Evolutionary conservation across 1,140 invertebrate genomes (phyloP).

Genomic region (Hylaeus volcanicus): DNA sequence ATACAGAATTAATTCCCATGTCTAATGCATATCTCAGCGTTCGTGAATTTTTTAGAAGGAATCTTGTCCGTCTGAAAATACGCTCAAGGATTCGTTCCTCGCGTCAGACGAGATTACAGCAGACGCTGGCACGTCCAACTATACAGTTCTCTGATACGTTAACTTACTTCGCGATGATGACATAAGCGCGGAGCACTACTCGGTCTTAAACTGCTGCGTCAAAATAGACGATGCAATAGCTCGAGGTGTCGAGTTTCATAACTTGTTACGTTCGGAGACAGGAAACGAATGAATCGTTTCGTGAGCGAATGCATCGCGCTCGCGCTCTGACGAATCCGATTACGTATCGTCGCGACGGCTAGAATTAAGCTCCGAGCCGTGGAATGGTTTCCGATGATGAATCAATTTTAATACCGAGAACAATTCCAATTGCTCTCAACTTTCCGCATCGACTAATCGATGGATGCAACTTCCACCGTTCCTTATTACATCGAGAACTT

Average conservation of each 20-base stretch:
- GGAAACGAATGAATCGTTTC: neutral
- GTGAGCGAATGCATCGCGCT: neutral
- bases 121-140: constrained; percentile 26
- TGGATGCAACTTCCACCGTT: neutral
- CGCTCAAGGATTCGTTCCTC: neutral
- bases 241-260: constrained; percentile 21
- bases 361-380: neutral
- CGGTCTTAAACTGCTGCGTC: constrained; percentile 41
- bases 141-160: constrained; percentile 26
- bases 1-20: too few species aligned
- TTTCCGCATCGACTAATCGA: too few species aligned
- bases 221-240: constrained; percentile 31
- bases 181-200: constrained; percentile 16
- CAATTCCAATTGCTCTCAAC: too few species aligned
- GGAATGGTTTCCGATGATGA: neutral
- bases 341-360: neutral
- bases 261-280: constrained; percentile 4
- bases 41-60: too few species aligned
- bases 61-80: too few species aligned
- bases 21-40: too few species aligned
- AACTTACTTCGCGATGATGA: constrained; percentile 29
- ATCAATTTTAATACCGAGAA: neutral
- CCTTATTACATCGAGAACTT: neutral
- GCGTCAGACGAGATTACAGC: constrained; percentile 31
- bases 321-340: neutral